Base-by-base conservation (phyloP, 2,113 vertebrate species). In the Butastur rufipennis region DNA sequence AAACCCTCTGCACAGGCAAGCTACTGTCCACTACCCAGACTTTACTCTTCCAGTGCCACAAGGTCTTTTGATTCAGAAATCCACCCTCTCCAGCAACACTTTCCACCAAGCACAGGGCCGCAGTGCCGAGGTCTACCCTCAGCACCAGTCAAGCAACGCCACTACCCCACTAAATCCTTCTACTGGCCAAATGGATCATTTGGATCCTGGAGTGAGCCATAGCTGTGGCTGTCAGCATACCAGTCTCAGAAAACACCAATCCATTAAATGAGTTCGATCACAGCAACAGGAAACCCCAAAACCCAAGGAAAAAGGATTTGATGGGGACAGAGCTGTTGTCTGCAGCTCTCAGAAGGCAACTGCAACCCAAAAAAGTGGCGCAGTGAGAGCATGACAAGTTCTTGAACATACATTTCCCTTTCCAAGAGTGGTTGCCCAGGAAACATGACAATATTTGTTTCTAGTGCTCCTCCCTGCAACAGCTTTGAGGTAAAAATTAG, bases 381-480 rank as follows among this genome's bases (percentile, higher is more conserved):
- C 81, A 90, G 78, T 45, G 47, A 67, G 53, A 93, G n/a, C 74
- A 89, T 19, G 11, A 68, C 59, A 86, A 88, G 55, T 71, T 92
- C 77, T 81, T 73, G 34, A 95, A 91, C 19, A n/a, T 42, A 18
- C 19, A 65, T 62, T 88, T 93, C 71, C 47, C 59, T 86, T 63
- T 88, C 56, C 42, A 73, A 91, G 66, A 95, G 17, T 27, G 71
- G 95, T 90, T 96, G 79, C 92, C 93, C 70, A 83, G 95, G 96
- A 93, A 96, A 96, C 93, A 61, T 15, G 36, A 81, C 84, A 96
- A 72, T 91, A 94, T 95, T 96, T 96, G 78, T 90, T 95, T 85
- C 85, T 50, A 82, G 27, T 73, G 67, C 58, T 95, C 82, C 87
- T 90, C 81, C 52, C 73, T 77, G 21, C 63, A 87, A 79, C 45